These are phyloP conservation scores for Cheilosia variabilis DNA, from an alignment of 2,888 invertebrate genomes.

Conservation along the genomic window DNA sequence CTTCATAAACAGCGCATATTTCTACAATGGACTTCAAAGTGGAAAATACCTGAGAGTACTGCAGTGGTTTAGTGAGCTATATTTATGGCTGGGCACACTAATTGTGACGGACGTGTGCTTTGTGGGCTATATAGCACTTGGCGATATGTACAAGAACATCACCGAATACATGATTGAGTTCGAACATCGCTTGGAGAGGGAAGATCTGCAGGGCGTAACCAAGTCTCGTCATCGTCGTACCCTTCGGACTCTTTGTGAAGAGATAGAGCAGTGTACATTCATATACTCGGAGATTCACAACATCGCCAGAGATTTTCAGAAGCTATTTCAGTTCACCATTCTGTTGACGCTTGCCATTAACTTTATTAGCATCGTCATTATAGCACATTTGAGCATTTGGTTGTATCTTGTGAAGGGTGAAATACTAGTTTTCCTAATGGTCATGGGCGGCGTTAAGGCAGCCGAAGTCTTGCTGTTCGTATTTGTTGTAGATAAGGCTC, in stretches of 20 bases:
- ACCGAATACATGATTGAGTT: conserved; percentile 7
- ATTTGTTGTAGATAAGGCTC: background rate
- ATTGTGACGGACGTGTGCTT: conserved; percentile 24
- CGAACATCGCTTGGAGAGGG: conserved; percentile 1
- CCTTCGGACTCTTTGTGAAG: background rate
- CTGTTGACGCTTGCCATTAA: background rate
- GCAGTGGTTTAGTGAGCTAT: background rate
- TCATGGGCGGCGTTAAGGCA: background rate
- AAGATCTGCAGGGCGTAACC: no score
- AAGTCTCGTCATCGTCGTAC: background rate
- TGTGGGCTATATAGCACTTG: conserved; percentile 5
- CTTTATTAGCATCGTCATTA: background rate
- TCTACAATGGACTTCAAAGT: background rate
- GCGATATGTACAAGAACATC: conserved; percentile 28
- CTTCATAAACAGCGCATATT: background rate
- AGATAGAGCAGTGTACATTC: background rate
- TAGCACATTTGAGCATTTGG: background rate
- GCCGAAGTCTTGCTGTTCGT: background rate
- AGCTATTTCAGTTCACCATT: background rate
- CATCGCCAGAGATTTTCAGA: background rate
- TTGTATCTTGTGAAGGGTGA: background rate
- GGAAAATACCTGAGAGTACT: background rate
- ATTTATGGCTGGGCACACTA: conserved; percentile 28
- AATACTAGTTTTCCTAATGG: background rate
- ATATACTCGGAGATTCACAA: background rate